Percentiles rank a stretch among this genome's conserved stretches.
Conservation (phyloP, 2,797 vertebrate species). For the Sebastes cheni region DNA sequence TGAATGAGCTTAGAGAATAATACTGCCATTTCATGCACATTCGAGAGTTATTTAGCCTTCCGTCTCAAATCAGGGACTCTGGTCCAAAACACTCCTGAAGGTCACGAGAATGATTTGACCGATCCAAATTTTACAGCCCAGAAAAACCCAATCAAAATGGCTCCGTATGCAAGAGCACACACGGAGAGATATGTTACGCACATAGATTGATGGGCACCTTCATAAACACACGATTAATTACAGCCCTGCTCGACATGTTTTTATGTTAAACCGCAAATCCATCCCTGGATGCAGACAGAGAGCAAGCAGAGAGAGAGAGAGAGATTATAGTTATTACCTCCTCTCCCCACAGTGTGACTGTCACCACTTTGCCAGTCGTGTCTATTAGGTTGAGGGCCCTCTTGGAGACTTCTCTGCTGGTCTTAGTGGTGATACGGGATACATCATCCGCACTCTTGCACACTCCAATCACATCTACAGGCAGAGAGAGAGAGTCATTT, state of each 20-base stretch:
- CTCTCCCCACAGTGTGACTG: constrained; percentile 89
- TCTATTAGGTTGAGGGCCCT: constrained; percentile 89
- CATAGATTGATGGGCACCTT: constrained; percentile 2
- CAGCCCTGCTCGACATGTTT: constrained; percentile 24
- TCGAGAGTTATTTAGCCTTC: constrained; percentile 60
- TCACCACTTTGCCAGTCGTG: constrained; percentile 86
- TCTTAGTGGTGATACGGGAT: constrained; percentile 85
- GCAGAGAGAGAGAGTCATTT: constrained; percentile 27
- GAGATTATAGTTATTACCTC: constrained; percentile 82
- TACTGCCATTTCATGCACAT: constrained; percentile 64
- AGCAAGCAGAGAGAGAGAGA: not conserved
- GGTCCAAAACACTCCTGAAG: constrained; percentile 64
- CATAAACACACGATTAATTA: constrained; percentile 44
- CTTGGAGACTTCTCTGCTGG: constrained; percentile 89
- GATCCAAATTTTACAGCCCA: constrained; percentile 58
- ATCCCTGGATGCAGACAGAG: constrained; percentile 11
- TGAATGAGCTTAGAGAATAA: constrained; percentile 72
- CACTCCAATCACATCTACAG: constrained; percentile 91
- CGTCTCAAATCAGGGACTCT: constrained; percentile 52
- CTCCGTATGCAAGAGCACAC: constrained; percentile 29
- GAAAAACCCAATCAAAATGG: constrained; percentile 56
- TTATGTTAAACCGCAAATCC: constrained; percentile 44
- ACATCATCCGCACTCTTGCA: constrained; percentile 90
- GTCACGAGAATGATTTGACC: constrained; percentile 62
- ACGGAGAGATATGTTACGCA: constrained; percentile 1